Base-by-base conservation (phyloP, 1,140 invertebrate species). In the Rhagoletis zephyria region DNA sequence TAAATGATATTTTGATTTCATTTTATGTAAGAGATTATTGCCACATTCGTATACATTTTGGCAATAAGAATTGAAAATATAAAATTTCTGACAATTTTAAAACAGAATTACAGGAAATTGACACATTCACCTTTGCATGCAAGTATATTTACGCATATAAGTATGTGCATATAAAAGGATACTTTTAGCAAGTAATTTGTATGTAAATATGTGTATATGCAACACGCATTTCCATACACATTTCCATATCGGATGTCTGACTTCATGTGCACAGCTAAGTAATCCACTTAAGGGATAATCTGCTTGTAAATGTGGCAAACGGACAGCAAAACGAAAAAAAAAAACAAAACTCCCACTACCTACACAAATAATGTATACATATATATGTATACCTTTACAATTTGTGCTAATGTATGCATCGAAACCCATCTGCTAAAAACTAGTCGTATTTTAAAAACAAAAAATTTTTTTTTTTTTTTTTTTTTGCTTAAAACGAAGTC, bases 201-300 rank as follows among this genome's bases (percentile, higher is more conserved):
- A 30, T 67, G 59, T 67, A n/a, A n/a, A n/a, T n/a, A 5, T 30
- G 42, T 30, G 30, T 30, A 30, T 30, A 30, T 30, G 30, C 30
- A 30, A 1, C 30, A 30, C 30, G 30, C 30, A 30, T 30, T 30
- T 30, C 30, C 30, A 30, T 30, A 30, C 30, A 30, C 30, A 30
- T 30, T 30, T 30, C 30, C 30, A 30, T 30, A 30, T 30, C 30
- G 30, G 30, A 30, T 30, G 30, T 19, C 87, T 81, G 74, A 56
- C 45, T 81, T 81, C 42, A n/a, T 10, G 16, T 7, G 56, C 16
- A 56, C 51, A 56, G 45, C n/a, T 56, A 19, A 51, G 48, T 81
- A 81, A 81, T 81, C 74, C n/a, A 81, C 51, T 81, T 81, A 81
- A 56, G n/a, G 48, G 74, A 59, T 81, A 59, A 81, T 81, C 74